phyloP scores from a whole-genome alignment of 2,113 vertebrate species.

The Ardeotis arabs region DNA sequence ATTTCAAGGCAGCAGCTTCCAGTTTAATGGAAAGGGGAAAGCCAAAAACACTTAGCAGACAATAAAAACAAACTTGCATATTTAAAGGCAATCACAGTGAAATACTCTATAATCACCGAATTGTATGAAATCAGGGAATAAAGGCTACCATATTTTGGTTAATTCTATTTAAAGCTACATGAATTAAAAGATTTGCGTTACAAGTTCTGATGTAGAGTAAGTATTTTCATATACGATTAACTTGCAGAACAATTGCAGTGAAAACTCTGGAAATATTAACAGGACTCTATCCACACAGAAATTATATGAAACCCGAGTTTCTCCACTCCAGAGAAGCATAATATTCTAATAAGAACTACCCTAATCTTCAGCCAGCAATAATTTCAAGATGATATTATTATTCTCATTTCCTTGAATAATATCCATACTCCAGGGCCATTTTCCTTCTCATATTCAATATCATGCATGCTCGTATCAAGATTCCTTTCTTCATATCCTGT shows the following conservation, averaged over 20 bases:
- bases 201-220: background rate
- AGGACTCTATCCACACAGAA: slow-evolving; percentile 39
- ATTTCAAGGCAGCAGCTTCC: background rate
- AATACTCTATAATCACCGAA: background rate
- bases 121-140: background rate
- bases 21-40: background rate
- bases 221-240: background rate
- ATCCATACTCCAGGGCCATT: slow-evolving; percentile 87
- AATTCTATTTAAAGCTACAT: background rate
- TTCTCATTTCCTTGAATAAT: slow-evolving; percentile 97
- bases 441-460: slow-evolving; percentile 88
- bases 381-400: slow-evolving; percentile 89
- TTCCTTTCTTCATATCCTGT: slow-evolving; percentile 94
- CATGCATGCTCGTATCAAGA: slow-evolving; percentile 80
- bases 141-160: background rate
- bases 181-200: background rate
- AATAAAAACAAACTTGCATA: slow-evolving; percentile 14
- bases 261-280: background rate
- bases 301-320: slow-evolving; percentile 37
- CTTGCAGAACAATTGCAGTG: background rate
- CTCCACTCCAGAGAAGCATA: slow-evolving; percentile 69
- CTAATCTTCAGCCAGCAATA: slow-evolving; percentile 92
- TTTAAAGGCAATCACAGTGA: background rate
- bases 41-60: background rate
- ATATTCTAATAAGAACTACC: slow-evolving; percentile 85